Percentiles rank a stretch among this genome's conserved stretches.
Evolutionary conservation across 2,888 invertebrate species (phyloP).

Genomic region (Nemoura dubitans): DNA sequence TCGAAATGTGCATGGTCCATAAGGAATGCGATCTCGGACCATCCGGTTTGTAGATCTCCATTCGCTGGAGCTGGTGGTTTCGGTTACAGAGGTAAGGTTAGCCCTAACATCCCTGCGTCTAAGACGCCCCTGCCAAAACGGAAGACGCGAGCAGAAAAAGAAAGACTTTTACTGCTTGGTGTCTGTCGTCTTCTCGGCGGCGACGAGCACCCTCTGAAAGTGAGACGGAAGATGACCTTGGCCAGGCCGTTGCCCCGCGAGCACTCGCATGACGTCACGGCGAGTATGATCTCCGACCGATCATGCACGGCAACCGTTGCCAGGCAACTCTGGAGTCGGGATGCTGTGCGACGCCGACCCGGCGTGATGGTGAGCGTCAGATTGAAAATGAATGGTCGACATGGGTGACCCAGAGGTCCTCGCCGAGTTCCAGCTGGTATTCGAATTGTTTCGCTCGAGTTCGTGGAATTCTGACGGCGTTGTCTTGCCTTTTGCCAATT

Average conservation of each 20-base stretch:
- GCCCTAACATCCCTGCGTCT: too few species aligned
- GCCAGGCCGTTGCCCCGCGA: conserved; percentile 43
- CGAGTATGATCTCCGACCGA: conserved; percentile 32
- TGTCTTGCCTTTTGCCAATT: neutral
- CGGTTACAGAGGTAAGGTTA: too few species aligned
- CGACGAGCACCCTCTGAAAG: neutral
- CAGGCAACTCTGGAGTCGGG: neutral
- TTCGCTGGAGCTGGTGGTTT: neutral
- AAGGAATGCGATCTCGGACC: neutral
- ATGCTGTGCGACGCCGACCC: neutral
- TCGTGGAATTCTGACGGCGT: neutral
- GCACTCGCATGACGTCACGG: conserved; percentile 44
- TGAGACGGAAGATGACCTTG: conserved; percentile 44
- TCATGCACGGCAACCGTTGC: conserved; percentile 18
- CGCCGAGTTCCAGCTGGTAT: too few species aligned
- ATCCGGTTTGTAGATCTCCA: neutral
- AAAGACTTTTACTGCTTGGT: too few species aligned
- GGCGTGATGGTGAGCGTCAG: neutral
- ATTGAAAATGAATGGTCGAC: neutral
- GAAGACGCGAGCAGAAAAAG: too few species aligned
- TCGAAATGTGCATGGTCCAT: too few species aligned
- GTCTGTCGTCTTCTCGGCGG: too few species aligned
- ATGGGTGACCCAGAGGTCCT: neutral
- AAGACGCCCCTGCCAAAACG: too few species aligned
- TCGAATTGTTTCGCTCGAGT: neutral